These are phyloP conservation scores for Acrobasis suavella DNA, from an alignment of 2,888 invertebrate species.

Conservation along the genomic window DNA sequence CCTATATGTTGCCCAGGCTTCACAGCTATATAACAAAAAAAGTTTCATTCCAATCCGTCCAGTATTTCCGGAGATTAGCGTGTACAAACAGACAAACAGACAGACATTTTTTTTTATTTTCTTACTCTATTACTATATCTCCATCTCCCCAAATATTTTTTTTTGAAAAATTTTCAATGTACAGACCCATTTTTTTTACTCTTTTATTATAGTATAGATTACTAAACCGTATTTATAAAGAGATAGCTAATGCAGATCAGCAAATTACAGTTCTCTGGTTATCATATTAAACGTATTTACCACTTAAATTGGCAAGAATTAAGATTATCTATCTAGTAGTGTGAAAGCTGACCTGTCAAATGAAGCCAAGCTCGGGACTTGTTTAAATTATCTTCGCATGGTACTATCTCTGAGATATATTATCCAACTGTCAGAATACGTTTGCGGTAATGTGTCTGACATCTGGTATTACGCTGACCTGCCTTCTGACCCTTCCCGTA, in stretches of 20 bases:
- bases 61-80: no score
- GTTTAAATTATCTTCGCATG: slow-evolving; percentile 16
- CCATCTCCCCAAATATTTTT: no score
- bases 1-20: no score
- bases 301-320: slow-evolving; percentile 8
- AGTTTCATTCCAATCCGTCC: no score
- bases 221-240: neutral
- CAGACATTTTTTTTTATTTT: no score
- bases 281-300: slow-evolving; percentile 15
- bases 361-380: slow-evolving; percentile 10
- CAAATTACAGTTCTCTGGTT: neutral
- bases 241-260: neutral
- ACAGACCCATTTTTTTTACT: no score
- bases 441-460: slow-evolving; percentile 20
- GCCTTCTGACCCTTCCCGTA: slow-evolving; percentile 18
- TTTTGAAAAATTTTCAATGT: no score
- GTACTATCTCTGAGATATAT: slow-evolving; percentile 16
- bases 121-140: no score
- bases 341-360: slow-evolving; percentile 17
- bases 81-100: no score
- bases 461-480: slow-evolving; percentile 23
- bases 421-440: slow-evolving; percentile 14
- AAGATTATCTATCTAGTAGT: slow-evolving; percentile 16
- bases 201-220: no score
- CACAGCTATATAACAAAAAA: no score